These are phyloP conservation scores for Frankliniella intonsa DNA, from an alignment of 2,888 invertebrate genomes.

Conservation along the genomic window DNA sequence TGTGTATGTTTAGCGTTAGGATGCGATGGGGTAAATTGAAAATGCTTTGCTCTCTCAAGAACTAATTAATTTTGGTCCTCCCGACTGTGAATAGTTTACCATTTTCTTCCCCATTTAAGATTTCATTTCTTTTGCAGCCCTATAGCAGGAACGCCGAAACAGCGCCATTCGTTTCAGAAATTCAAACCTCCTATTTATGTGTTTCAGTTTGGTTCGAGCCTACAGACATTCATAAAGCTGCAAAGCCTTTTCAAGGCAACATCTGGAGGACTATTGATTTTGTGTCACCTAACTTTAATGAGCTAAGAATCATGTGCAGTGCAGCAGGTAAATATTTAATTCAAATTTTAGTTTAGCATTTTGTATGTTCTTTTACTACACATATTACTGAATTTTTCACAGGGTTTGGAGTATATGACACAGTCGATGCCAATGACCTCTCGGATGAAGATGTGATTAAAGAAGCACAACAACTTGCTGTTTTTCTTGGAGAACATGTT, in stretches of 20 bases:
- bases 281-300: constrained; percentile 75
- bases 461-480: not conserved
- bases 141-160: too few relatives aligned
- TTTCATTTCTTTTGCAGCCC: not conserved
- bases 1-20: too few relatives aligned
- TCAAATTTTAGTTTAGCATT: not conserved
- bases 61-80: too few relatives aligned
- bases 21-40: too few relatives aligned
- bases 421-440: not conserved
- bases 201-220: constrained; percentile 81
- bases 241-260: constrained; percentile 59
- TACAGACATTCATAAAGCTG: constrained; percentile 73
- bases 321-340: constrained; percentile 44
- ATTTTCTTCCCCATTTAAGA: not conserved
- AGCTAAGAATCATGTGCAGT: constrained; percentile 64
- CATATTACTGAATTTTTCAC: not conserved
- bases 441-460: not conserved
- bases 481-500: not conserved
- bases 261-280: constrained; percentile 52
- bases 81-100: too few relatives aligned
- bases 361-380: not conserved
- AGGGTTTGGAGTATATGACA: constrained; percentile 31
- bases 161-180: constrained; percentile 7
- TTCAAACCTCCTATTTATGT: not conserved
- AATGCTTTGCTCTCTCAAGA: too few relatives aligned